Evolutionary conservation across 2,888 invertebrate genomes (phyloP), one percentile per base, ranked within the genome.

Genomic region (Drosophila histrio): DNA sequence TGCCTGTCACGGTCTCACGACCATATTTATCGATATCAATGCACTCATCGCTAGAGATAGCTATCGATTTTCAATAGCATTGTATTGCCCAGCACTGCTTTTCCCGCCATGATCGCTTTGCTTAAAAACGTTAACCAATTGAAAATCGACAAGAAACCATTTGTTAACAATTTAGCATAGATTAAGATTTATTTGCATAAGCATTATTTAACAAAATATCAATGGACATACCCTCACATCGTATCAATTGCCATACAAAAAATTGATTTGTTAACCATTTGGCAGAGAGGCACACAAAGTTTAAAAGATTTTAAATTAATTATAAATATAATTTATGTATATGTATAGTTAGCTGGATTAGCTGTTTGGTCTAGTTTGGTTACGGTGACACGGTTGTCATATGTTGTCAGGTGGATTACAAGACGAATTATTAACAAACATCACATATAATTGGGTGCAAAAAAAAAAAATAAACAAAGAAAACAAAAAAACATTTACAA

Each of bases 191-290:
- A 57, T 58, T 56, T 68, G 56, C 47, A 49, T 26, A 49, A 43
- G 46, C 54, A 24, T 36, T 62, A 34, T 58, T 69, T 57, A 47
- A 58, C 52, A 69, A 64, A 69, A 69, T 49, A 62, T 56, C 17
- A 58, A 52, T 32, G 49, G n/a, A 54, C n/a, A 34, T 54, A 22
- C 39, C 39, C 50, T 34, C 53, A 28, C 28, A 19, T 56, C 39
- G 15, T 36, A 64, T 13, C 26, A 41, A 28, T 58, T 50, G 53
- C 28, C 39, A 32, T 68, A 38, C 3, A 57, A 52, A 57, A 13
- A 24, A 36, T 19, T 28, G 11, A 39, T 68, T 47, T 32, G 49
- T 54, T 46, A 34, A 22, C 21, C 49, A 34, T 22, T 30, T 39
- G 56, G 50, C 56, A 26, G 11, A 64, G 46, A 57, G 61, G 67